These are phyloP conservation scores for Nilaparvata lugens DNA, from an alignment of 1,140 invertebrate genomes.

Conservation along the genomic window DNA sequence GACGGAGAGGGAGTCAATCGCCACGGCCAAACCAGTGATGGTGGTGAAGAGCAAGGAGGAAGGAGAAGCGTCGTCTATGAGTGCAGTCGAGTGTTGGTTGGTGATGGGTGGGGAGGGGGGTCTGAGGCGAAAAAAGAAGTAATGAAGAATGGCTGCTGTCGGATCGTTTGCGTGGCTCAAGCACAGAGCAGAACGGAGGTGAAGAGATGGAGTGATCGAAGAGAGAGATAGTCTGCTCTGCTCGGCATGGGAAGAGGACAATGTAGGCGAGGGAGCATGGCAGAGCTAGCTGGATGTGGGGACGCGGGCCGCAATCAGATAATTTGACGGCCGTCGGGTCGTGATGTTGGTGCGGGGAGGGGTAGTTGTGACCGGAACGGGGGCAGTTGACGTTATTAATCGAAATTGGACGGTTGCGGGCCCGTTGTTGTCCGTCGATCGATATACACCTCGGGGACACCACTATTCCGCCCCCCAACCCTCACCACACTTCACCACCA, in stretches of 20 bases:
- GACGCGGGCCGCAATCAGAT: not conserved
- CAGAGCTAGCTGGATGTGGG: not conserved
- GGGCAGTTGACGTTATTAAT: constrained; percentile 4
- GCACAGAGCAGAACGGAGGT: no score
- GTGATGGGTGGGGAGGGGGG: no score
- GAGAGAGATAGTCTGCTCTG: not conserved
- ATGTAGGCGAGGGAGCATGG: not conserved
- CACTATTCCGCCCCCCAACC: not conserved
- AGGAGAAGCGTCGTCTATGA: no score
- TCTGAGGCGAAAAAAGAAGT: no score
- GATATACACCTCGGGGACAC: not conserved
- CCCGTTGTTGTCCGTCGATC: not conserved
- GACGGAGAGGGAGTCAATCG: no score
- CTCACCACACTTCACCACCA: no score
- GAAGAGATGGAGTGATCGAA: no score
- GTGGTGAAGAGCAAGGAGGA: no score
- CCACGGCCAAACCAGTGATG: no score
- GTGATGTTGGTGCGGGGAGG: not conserved
- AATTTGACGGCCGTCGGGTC: not conserved
- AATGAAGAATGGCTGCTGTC: no score
- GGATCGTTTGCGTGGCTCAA: no score
- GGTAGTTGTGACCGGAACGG: not conserved
- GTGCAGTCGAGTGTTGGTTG: no score
- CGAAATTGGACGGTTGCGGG: constrained; percentile 1
- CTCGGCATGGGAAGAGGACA: not conserved